Base-by-base conservation (phyloP, 2,113 vertebrate species). In the Chaenogobius annularis region DNA sequence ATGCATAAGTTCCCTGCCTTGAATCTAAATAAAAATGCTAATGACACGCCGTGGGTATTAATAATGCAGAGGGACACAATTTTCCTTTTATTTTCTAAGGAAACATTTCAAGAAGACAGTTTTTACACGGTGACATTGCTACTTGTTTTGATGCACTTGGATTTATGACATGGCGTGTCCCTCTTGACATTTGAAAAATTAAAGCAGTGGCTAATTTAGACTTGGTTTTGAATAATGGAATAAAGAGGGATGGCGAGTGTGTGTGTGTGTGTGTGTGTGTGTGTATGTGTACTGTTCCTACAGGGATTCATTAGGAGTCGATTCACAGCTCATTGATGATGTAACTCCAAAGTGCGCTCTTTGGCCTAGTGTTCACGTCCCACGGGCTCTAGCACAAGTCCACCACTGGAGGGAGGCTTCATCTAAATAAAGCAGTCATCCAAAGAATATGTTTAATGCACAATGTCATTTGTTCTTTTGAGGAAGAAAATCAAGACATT, bases 11-110 rank as follows among this genome's bases (percentile, higher is more conserved):
- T 84, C 80, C 81, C 82, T 83, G 82, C 82, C 77, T 83, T 61
- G 77, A 83, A 85, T 90, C 77, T 74, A 83, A 92, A 86, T 85
- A 81, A 73, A 87, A 89, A 92, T 89, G 85, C 85, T 84, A 86
- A 90, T 83, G 79, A 81, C 79, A 78, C 61, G 10, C 78, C 52
- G 72, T 66, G 74, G 82, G 80, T 81, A 85, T 89, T 87, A 89
- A 90, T 85, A 83, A 85, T 77, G 84, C 66, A 76, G 37, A 43
- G 55, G 48, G 73, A 80, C 6, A 55, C 46, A 59, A 61, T 67
- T 83, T 67, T 44, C 44, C 79, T 87, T 54, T 87, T 86, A 85
- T 78, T 86, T 74, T 74, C 54, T 58, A 78, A 75, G 82, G 75
- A 87, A 90, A 85, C 83, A 74, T 69, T 77, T 84, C 56, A 68